These are phyloP conservation scores for Orchesella flavescens DNA, from an alignment of 2,888 invertebrate genomes.

Conservation along the genomic window DNA sequence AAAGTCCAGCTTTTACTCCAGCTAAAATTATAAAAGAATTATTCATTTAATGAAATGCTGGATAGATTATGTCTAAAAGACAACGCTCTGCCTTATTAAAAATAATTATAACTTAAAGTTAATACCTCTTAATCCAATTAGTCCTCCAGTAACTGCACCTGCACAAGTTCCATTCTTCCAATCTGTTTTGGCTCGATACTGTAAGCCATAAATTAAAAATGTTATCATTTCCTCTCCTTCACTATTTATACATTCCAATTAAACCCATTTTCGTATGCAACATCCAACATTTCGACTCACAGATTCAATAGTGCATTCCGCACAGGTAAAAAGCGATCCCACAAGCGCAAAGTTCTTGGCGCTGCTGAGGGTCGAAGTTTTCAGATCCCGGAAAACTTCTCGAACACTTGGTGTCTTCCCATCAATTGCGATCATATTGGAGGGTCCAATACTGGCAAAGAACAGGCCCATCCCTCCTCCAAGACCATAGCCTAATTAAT, in stretches of 20 bases:
- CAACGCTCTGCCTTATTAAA: background rate
- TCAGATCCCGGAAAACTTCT: constrained; percentile 93
- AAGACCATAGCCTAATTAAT: constrained; percentile 92
- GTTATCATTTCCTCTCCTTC: constrained; percentile 19
- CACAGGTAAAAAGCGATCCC: constrained; percentile 93
- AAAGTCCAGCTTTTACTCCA: constrained; percentile 91
- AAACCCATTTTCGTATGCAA: too few species aligned
- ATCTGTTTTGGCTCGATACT: constrained; percentile 92
- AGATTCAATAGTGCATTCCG: constrained; percentile 95
- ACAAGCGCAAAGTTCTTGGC: constrained; percentile 98
- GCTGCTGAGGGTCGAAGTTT: constrained; percentile 89
- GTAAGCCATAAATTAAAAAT: constrained; percentile 60
- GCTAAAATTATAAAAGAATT: constrained; percentile 75
- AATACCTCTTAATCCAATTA: constrained; percentile 87
- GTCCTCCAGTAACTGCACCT: constrained; percentile 93
- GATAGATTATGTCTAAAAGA: background rate
- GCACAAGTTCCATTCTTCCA: constrained; percentile 98
- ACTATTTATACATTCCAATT: background rate
- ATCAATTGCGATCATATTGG: constrained; percentile 80
- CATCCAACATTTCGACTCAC: constrained; percentile 77
- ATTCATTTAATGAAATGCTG: background rate
- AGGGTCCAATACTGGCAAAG: constrained; percentile 94
- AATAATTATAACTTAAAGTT: background rate
- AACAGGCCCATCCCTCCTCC: constrained; percentile 97
- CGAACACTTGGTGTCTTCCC: constrained; percentile 87